These are phyloP conservation scores for Cremastobaeus sp. DNA, from an alignment of 2,888 invertebrate species.

Conservation along the genomic window DNA sequence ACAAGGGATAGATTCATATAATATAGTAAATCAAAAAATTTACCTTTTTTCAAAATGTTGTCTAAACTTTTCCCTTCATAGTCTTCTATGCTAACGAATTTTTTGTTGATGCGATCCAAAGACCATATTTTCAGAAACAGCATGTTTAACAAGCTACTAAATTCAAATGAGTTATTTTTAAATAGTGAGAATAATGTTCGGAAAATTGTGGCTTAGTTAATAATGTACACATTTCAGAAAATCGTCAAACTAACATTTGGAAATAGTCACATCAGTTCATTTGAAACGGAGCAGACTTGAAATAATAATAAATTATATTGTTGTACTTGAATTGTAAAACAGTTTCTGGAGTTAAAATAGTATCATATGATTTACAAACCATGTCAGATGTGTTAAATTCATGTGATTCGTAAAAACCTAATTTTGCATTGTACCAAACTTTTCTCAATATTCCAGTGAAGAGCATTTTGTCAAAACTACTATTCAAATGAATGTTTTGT, in stretches of 20 bases:
- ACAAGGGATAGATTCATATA: no score
- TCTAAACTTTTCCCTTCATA: not conserved
- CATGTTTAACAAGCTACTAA: constrained; percentile 1
- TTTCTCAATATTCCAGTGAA: constrained; percentile 10
- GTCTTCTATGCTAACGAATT: not conserved
- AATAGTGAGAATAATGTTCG: no score
- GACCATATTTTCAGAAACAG: constrained; percentile 2
- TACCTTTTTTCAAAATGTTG: not conserved
- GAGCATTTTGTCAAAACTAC: constrained; percentile 5
- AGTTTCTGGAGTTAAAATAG: constrained; percentile 9
- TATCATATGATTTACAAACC: constrained; percentile 15
- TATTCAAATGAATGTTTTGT: constrained; percentile 7
- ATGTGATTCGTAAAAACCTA: constrained; percentile 10
- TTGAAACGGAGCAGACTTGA: constrained; percentile 16
- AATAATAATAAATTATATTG: constrained; percentile 10
- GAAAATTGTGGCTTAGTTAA: no score
- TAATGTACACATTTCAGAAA: no score
- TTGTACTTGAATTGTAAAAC: constrained; percentile 16
- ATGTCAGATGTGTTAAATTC: not conserved
- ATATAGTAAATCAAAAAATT: constrained; percentile 6
- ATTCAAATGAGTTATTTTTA: not conserved
- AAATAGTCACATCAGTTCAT: no score
- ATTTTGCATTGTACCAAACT: constrained; percentile 13
- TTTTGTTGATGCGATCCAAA: constrained; percentile 1
- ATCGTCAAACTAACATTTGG: no score